These are phyloP conservation scores for Dreissena rostriformis DNA, from an alignment of 1,140 invertebrate genomes.

Conservation along the genomic window DNA sequence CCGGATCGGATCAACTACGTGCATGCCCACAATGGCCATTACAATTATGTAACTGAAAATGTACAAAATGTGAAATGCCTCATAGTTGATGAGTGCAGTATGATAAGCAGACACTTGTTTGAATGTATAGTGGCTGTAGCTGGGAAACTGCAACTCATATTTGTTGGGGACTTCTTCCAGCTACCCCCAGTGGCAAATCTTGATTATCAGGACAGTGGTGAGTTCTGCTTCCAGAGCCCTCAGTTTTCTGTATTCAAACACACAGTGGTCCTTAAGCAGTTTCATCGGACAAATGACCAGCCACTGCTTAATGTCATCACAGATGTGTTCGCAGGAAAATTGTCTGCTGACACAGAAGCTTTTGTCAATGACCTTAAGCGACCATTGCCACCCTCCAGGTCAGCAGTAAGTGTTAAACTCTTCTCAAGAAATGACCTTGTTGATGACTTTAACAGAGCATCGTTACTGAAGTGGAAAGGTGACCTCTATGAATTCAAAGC, in stretches of 20 bases:
- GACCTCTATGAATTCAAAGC: slow-evolving; percentile 25
- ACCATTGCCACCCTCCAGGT: slow-evolving; percentile 4
- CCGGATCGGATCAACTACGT: neutral
- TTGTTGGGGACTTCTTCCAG: slow-evolving; percentile 53
- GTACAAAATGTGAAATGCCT: neutral
- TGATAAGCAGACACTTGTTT: slow-evolving; percentile 12
- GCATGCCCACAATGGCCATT: slow-evolving; percentile 7
- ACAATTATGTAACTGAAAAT: neutral
- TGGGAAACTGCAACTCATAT: slow-evolving; percentile 38
- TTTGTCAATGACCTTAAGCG: slow-evolving; percentile 15
- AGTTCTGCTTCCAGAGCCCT: slow-evolving; percentile 40
- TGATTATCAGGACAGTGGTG: slow-evolving; percentile 30
- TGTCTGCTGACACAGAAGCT: slow-evolving; percentile 6
- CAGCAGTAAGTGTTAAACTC: neutral
- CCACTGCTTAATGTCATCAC: neutral
- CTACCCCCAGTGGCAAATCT: slow-evolving; percentile 50
- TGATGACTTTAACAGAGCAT: slow-evolving; percentile 29
- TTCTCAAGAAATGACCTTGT: slow-evolving; percentile 28
- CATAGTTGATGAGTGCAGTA: slow-evolving; percentile 26
- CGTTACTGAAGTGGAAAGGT: slow-evolving; percentile 3
- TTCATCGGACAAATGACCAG: slow-evolving; percentile 12
- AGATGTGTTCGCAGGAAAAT: slow-evolving; percentile 7
- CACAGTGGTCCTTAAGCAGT: slow-evolving; percentile 27
- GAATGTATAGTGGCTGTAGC: slow-evolving; percentile 8
- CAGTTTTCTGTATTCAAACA: slow-evolving; percentile 35